Evolutionary conservation across 2,888 invertebrate genomes (phyloP), one percentile per base, ranked within the genome.

Genomic region (Drosophila melanosoma): DNA sequence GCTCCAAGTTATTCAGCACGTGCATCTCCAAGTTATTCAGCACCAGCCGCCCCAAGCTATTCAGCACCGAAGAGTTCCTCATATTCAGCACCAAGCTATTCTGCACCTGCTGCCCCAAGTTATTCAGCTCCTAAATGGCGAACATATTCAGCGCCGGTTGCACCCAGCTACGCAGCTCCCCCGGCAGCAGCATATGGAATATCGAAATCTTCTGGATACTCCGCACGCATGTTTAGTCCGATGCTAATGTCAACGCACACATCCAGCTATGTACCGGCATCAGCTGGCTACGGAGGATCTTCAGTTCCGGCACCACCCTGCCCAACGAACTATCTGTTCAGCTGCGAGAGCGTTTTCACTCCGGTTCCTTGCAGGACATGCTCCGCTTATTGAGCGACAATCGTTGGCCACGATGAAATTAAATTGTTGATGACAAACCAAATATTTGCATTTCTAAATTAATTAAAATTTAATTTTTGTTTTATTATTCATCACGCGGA

Each of bases 261-360:
- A 5, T 48, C 64, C 2, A 66, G 69, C 40, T 82, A 87, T 38
- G 83, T 66, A 33, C 32, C 53, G 2, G 7, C 64, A 11, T 20
- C 70, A 8, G 51, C 65, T 7, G 60, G 73, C 11, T 72, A 67
- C n/a, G 69, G 83, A 5, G 74, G 68, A 26, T 60, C 79, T 2
- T 69, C 75, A 2, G 29, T 83, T 11, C 72, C 87, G 17, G 61
- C 88, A 3, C 81, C 87, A 15, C 26, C 83, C 15, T 85, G 85
- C 40, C 69, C 87, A 17, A 66, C 63, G 12, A 88, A 63, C 56
- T 88, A 86, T 62, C 15, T 85, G 0, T 79, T 85, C 26, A 83
- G 89, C 49, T 85, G 85, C 52, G 63, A 69, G 0, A 81, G 83
- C 45, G 83, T 85, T 6, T 62, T 85, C 1, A 69, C 62, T 12